Evolutionary conservation across 2,888 invertebrate species (phyloP).

Genomic region (Neoitamus cyanurus): DNA sequence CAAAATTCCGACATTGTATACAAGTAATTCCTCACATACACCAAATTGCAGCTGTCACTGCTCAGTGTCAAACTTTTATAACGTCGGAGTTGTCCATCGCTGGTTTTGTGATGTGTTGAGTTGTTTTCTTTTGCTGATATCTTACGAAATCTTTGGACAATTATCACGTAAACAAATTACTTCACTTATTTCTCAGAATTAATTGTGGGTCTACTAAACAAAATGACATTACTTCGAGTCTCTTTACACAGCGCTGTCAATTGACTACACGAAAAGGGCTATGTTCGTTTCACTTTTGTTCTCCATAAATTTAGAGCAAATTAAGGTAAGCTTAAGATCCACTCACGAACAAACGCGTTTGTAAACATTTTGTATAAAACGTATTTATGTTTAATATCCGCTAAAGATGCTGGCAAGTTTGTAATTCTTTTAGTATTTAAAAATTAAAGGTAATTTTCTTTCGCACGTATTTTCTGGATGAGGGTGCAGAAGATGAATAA

Average conservation of each 20-base stretch:
- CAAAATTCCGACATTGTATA: slow-evolving; percentile 34
- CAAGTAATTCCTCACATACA: slow-evolving; percentile 14
- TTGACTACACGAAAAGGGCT: background rate
- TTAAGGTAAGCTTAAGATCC: no score
- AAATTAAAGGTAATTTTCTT: background rate
- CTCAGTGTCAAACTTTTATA: background rate
- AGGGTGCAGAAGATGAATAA: background rate
- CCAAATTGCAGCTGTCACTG: background rate
- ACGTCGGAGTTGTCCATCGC: background rate
- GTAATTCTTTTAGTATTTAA: background rate
- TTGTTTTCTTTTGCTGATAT: background rate
- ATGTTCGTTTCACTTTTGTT: background rate
- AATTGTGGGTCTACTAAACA: background rate
- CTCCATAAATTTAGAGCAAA: background rate
- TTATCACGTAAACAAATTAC: background rate
- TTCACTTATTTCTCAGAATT: background rate
- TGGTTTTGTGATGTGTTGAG: background rate
- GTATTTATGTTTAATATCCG: background rate
- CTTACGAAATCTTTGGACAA: background rate
- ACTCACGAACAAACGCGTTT: background rate
- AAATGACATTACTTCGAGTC: background rate
- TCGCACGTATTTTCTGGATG: background rate
- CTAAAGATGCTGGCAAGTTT: background rate
- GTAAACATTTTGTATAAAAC: background rate
- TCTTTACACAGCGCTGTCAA: background rate